Conservation (phyloP, 2,113 vertebrate genomes). For the Peucedramus taeniatus region DNA sequence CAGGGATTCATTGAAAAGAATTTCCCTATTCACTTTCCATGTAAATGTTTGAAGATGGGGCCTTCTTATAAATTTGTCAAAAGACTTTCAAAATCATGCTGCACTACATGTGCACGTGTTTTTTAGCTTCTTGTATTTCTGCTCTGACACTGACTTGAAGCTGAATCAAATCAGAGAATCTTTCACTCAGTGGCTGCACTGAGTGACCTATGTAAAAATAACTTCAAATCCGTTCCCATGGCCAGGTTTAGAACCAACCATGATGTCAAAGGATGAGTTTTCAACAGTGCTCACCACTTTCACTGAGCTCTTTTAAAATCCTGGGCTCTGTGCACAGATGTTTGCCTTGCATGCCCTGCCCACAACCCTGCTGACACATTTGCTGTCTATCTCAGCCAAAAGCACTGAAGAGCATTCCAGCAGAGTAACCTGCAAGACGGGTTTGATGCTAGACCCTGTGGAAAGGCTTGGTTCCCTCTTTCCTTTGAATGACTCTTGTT, state of each 20-base stretch:
- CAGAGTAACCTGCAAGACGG: background rate
- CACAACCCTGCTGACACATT: background rate
- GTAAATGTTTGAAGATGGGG: background rate
- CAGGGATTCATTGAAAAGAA: background rate
- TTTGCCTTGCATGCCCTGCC: background rate
- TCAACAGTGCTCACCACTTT: background rate
- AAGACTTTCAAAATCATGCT: background rate
- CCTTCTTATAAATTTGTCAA: background rate
- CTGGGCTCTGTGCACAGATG: background rate
- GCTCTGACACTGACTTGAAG: background rate
- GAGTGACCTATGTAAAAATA: background rate
- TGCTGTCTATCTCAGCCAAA: background rate
- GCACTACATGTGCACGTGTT: background rate
- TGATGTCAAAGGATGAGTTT: background rate
- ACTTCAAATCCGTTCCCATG: background rate
- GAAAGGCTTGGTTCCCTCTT: background rate
- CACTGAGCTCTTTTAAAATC: background rate
- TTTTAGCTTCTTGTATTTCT: background rate
- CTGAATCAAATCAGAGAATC: background rate
- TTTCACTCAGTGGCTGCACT: background rate
- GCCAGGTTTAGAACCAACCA: background rate
- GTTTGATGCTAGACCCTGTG: background rate
- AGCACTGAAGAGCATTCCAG: background rate
- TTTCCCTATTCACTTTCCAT: background rate
- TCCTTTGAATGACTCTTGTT: background rate